Percentiles rank a stretch among this genome's conserved stretches.
Evolutionary conservation across 2,113 vertebrate species (phyloP).

Genomic region (Protomyctophum bolini): DNA sequence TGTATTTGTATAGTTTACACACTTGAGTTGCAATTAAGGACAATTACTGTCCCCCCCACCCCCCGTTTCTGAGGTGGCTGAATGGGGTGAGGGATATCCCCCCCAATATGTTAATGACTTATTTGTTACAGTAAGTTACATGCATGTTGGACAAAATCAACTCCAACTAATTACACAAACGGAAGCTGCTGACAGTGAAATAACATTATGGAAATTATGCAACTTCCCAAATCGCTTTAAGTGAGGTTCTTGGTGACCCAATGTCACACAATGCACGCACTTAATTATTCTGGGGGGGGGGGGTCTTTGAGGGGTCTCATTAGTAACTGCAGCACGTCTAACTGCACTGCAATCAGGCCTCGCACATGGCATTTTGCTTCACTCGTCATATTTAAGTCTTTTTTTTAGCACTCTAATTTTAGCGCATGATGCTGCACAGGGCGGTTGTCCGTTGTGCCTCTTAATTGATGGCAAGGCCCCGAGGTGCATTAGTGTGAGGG

Average conservation of each 20-base stretch:
- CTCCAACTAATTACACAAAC: neutral
- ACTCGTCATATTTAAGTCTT: constrained; percentile 14
- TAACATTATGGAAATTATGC: neutral
- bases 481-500: constrained; percentile 63
- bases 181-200: neutral
- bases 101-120: neutral
- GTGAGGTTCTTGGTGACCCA: constrained; percentile 9
- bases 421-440: constrained; percentile 19
- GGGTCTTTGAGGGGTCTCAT: constrained; percentile 10
- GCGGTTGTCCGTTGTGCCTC: constrained; percentile 54
- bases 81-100: too few relatives aligned
- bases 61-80: too few relatives aligned
- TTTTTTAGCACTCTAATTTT: constrained; percentile 34
- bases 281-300: neutral
- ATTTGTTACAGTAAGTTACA: neutral
- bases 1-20: too few relatives aligned
- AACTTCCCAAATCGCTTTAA: neutral
- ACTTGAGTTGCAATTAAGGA: neutral
- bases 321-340: neutral
- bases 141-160: neutral
- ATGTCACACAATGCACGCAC: constrained; percentile 13
- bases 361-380: constrained; percentile 4
- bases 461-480: constrained; percentile 66
- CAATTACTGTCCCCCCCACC: neutral
- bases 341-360: constrained; percentile 4